phyloP scores from a whole-genome alignment of 1,140 invertebrate genomes.

The Arctopsyche grandis region DNA sequence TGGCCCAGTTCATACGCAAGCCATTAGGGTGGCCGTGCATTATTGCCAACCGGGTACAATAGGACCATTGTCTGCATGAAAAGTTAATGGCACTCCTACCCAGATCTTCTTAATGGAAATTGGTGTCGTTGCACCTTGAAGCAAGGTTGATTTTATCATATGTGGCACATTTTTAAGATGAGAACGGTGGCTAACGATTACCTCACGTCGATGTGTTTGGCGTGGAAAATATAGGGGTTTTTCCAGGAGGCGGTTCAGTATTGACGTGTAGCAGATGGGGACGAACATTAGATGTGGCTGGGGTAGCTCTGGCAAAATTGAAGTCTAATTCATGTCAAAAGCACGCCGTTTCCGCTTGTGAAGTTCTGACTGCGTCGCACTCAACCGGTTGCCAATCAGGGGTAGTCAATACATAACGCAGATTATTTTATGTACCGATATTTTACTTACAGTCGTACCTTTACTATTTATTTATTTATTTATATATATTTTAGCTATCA shows the following conservation, averaged over 20 bases:
- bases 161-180: not conserved
- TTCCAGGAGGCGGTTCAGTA: slow-evolving; percentile 15
- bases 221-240: slow-evolving; percentile 6
- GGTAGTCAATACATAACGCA: no score
- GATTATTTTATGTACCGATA: no score
- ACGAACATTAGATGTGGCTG: slow-evolving; percentile 45
- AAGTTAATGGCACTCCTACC: not conserved
- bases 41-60: slow-evolving; percentile 23
- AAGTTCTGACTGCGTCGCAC: not conserved
- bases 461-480: no score
- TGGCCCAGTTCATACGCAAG: slow-evolving; percentile 20
- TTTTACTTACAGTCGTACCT: no score
- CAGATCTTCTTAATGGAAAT: not conserved
- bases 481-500: no score
- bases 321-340: slow-evolving; percentile 56
- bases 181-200: not conserved
- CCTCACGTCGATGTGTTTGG: not conserved
- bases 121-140: not conserved
- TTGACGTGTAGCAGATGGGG: slow-evolving; percentile 48
- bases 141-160: not conserved
- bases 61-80: slow-evolving; percentile 3
- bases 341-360: slow-evolving; percentile 43
- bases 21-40: slow-evolving; percentile 19
- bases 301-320: slow-evolving; percentile 49
- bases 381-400: not conserved